Conservation (phyloP, 2,797 vertebrate genomes). For the Rhynchonycteris naso region DNA sequence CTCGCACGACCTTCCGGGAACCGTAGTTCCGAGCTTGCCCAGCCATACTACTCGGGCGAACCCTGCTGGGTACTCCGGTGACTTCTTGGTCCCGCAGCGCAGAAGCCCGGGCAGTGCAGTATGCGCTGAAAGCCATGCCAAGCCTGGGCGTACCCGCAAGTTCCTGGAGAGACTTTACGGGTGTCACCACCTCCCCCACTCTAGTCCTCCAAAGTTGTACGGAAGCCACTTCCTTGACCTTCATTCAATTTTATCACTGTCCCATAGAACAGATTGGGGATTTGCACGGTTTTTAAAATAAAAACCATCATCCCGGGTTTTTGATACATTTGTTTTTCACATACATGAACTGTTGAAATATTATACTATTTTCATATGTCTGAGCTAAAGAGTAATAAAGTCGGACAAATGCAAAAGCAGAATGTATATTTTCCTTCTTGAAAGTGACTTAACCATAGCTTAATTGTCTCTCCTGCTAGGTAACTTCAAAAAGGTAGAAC, state of each 20-base stretch:
- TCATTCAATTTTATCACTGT: not conserved
- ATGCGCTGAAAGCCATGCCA: fast-evolving
- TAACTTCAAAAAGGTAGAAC: not conserved
- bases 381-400: constrained; percentile 30
- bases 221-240: not conserved
- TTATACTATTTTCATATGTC: not conserved
- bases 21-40: constrained; percentile 57
- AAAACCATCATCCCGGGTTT: not conserved
- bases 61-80: fast-evolving
- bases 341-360: not conserved
- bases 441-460: not conserved
- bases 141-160: fast-evolving
- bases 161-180: not conserved
- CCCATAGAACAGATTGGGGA: not conserved
- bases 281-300: not conserved
- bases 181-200: fast-evolving
- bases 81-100: not conserved
- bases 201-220: not conserved
- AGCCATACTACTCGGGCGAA: not conserved
- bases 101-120: fast-evolving
- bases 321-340: not conserved
- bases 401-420: constrained; percentile 32
- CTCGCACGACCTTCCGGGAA: constrained; percentile 75
- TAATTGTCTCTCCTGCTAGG: not conserved
- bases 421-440: not conserved